A percentile compares a stretch with the other conserved stretches of the same genome.
Evolutionary conservation across 2,888 invertebrate species (phyloP).

Genomic region (Oscheius sp.): DNA sequence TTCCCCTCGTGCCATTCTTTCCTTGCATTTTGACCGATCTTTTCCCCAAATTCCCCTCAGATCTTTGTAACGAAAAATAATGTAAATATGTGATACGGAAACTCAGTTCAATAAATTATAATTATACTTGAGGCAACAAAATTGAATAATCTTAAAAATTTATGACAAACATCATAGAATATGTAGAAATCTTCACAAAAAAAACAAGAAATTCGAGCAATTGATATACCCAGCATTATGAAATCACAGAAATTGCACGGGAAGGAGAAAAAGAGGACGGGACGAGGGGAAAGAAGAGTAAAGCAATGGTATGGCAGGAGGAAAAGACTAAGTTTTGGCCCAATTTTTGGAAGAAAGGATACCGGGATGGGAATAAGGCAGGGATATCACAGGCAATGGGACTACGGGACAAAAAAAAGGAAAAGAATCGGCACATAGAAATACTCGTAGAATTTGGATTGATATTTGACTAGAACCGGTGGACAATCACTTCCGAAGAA

Average conservation of each 20-base stretch:
- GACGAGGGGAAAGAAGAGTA: constrained; percentile 15
- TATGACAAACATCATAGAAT: not conserved
- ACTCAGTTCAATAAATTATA: constrained; percentile 7
- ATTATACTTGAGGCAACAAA: no score
- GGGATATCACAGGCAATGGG: not conserved
- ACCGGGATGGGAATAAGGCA: constrained; percentile 9
- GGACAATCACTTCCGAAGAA: constrained; percentile 25
- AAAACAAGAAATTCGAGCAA: constrained; percentile 13
- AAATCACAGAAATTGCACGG: constrained; percentile 26
- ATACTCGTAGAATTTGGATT: constrained; percentile 6
- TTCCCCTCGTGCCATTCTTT: no score
- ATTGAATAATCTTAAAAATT: no score
- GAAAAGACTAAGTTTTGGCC: constrained; percentile 2
- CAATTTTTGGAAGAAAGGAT: not conserved
- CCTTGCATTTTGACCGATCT: not conserved
- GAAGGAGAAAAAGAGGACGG: not conserved
- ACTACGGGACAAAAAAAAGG: not conserved
- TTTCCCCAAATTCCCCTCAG: not conserved
- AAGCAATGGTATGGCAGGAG: constrained; percentile 7
- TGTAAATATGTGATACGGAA: not conserved
- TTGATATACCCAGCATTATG: constrained; percentile 4
- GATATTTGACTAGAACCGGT: constrained; percentile 17
- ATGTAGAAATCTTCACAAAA: not conserved
- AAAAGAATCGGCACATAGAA: constrained; percentile 25
- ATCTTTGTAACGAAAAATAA: not conserved